phyloP scores from a whole-genome alignment of 2,113 vertebrate species.

The Myanophis thanlyinensis region DNA sequence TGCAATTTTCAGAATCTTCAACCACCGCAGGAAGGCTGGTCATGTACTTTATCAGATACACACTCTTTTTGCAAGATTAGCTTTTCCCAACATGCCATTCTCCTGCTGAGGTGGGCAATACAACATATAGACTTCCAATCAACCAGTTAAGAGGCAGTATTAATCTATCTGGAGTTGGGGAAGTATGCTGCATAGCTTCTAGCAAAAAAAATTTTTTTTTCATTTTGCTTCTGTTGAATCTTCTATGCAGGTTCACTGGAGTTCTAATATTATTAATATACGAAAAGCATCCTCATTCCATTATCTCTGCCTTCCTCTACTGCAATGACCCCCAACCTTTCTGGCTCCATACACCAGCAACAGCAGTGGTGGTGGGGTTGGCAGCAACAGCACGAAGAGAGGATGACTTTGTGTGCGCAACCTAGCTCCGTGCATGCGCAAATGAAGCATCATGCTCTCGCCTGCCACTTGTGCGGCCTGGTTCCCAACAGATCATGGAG shows the following conservation, averaged over 20 bases:
- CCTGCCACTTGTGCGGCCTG: too few relatives aligned
- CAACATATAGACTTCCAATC: background rate
- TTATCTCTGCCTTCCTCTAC: background rate
- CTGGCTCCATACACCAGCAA: too few relatives aligned
- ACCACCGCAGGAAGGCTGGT: background rate
- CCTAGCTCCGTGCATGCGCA: too few relatives aligned
- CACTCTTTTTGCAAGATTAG: background rate
- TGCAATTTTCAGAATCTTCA: background rate
- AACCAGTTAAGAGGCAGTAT: background rate
- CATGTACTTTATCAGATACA: background rate
- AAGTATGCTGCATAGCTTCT: too few relatives aligned
- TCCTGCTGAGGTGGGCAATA: background rate
- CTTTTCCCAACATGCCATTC: background rate
- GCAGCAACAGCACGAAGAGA: too few relatives aligned
- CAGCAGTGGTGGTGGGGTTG: too few relatives aligned
- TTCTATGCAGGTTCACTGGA: background rate
- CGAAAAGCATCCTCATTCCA: background rate
- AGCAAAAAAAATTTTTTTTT: background rate
- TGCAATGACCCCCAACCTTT: too few relatives aligned
- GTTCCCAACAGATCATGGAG: too few relatives aligned
- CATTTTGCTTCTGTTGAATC: background rate
- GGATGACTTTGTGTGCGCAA: too few relatives aligned
- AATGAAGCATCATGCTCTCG: too few relatives aligned
- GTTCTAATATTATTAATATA: background rate
- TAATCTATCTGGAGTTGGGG: background rate